Evolutionary conservation across 2,888 invertebrate genomes (phyloP), one percentile per base, ranked within the genome.

Genomic region (Eugnorisma glareosa): DNA sequence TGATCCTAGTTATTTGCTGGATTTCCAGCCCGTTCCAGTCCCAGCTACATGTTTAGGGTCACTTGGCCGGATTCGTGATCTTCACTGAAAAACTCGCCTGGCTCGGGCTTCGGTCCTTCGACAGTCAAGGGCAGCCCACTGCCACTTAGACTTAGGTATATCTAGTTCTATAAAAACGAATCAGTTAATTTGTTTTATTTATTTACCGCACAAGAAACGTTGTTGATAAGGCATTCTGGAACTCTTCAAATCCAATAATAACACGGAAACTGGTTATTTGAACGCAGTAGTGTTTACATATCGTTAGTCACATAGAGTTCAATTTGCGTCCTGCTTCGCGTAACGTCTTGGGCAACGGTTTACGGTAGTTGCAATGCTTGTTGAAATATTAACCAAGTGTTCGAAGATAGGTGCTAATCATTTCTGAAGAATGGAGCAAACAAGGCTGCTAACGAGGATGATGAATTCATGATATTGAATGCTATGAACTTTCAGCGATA

Each of bases 231-330:
- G 10, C 37, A n/a, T 37, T 61, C 31, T 35, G 5, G 15, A 45
- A 71, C 6, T 31, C 5, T 13, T 31, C 8, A 31, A 43, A 51
- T n/a, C 4, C 13, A 67, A 48, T 63, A 24, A 45, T 59, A 37
- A 45, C n/a, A 73, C 51, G 63, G 43, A 63, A 71, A 77, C 63
- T 45, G 28, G n/a, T 75, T 11, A 54, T 1, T 24, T 21, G 3
- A 69, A 66, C 21, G 48, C 48, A 64, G n/a, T n/a, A 81, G 28
- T 75, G 75, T 79, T 74, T 74, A 79, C 48, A 64, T 74, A 67
- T 77, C 54, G 69, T 67, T 73, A 79, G 59, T 80, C 84, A 45
- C 48, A 48, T 28, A 45, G 40, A 61, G 45, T 80, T 73, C 67
- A 40, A 74, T 35, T 64, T 68, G n/a, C 71, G 28, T 71, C 82